These are phyloP conservation scores for Choreutis nemorana DNA, from an alignment of 2,888 invertebrate genomes.

Conservation along the genomic window DNA sequence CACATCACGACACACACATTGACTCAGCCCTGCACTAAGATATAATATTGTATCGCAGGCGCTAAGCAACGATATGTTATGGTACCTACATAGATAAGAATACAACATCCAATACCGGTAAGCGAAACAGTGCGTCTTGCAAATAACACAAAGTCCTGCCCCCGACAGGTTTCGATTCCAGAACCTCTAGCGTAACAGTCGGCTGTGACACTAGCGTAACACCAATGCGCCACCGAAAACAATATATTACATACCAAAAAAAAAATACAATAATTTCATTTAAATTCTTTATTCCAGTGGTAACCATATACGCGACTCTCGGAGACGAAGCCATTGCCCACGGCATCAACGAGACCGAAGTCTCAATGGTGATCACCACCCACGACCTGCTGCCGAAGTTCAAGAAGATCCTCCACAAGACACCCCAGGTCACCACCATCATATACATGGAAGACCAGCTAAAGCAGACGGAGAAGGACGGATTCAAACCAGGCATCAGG, in stretches of 20 bases:
- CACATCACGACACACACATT: no score
- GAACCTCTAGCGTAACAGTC: no score
- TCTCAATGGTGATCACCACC: constrained; percentile 90
- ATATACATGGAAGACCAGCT: constrained; percentile 91
- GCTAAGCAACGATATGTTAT: no score
- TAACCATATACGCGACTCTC: constrained; percentile 96
- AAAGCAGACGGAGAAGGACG: constrained; percentile 71
- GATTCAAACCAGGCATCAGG: constrained; percentile 76
- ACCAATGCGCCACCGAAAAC: background rate
- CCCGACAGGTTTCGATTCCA: no score
- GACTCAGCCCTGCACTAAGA: no score
- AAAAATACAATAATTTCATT: background rate
- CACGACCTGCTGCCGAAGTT: constrained; percentile 93
- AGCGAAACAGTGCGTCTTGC: no score
- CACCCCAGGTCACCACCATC: constrained; percentile 79
- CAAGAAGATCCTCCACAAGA: constrained; percentile 74
- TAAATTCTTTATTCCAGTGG: constrained; percentile 66
- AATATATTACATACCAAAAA: background rate
- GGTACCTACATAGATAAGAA: no score
- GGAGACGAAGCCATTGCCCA: constrained; percentile 97
- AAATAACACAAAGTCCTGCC: no score
- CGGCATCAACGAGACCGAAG: constrained; percentile 97
- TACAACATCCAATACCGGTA: no score
- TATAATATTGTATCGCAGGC: no score
- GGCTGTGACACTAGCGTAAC: no score